phyloP scores from a whole-genome alignment of 2,888 invertebrate genomes.

The Cephus runcator region DNA sequence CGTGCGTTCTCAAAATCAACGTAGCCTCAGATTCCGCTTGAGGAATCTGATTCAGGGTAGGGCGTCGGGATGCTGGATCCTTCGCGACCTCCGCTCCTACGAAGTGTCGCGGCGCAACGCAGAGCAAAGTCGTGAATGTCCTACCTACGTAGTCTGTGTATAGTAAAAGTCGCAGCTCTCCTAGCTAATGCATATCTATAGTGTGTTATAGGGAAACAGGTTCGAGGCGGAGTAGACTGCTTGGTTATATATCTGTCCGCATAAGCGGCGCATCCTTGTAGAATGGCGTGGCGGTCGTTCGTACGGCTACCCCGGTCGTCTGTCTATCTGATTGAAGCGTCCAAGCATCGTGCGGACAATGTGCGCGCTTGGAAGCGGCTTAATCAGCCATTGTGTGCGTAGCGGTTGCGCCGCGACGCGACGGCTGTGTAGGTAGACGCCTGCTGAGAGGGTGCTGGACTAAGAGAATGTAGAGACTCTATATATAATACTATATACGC shows the following conservation, averaged over 20 bases:
- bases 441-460: constrained; percentile 25
- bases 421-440: constrained; percentile 28
- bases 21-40: too few relatives aligned
- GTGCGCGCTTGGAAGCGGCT: constrained; percentile 56
- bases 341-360: constrained; percentile 44
- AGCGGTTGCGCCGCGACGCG: constrained; percentile 21
- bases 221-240: constrained; percentile 42
- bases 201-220: constrained; percentile 24
- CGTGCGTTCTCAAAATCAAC: too few relatives aligned
- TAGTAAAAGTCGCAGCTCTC: neutral
- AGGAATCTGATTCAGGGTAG: too few relatives aligned
- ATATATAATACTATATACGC: too few relatives aligned
- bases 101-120: neutral
- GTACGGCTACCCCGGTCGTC: constrained; percentile 23
- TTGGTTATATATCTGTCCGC: constrained; percentile 24
- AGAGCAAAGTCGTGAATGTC: neutral
- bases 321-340: constrained; percentile 49
- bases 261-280: constrained; percentile 15
- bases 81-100: neutral
- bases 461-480: too few relatives aligned
- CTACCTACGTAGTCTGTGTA: too few relatives aligned
- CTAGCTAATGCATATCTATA: neutral
- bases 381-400: constrained; percentile 56
- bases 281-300: neutral
- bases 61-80: too few relatives aligned